Evolutionary conservation across 1,140 invertebrate genomes (phyloP).

Genomic region (Proctacanthus coquilletti): DNA sequence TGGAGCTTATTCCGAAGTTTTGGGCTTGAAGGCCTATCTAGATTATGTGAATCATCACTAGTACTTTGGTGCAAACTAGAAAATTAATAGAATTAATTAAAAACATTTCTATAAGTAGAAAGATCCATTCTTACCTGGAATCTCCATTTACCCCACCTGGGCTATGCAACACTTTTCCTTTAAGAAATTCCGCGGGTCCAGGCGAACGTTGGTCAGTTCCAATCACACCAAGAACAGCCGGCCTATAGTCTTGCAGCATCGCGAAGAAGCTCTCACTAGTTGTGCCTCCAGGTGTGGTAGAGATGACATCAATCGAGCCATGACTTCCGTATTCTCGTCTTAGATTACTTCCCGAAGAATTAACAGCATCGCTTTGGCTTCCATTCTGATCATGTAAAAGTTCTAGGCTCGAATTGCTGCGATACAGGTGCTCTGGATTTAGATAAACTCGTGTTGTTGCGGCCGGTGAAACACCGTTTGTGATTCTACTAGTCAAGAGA

Average conservation of each 20-base stretch:
- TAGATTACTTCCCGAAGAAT: slow-evolving; percentile 28
- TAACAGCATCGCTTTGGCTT: slow-evolving; percentile 22
- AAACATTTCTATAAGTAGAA: not conserved
- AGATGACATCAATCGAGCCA: slow-evolving; percentile 18
- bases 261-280: slow-evolving; percentile 55
- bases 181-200: slow-evolving; percentile 43
- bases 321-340: slow-evolving; percentile 43
- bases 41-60: not conserved
- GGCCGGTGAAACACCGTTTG: slow-evolving; percentile 6
- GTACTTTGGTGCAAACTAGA: slow-evolving; percentile 1
- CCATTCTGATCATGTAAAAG: slow-evolving; percentile 29
- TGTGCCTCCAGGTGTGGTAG: not conserved
- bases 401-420: slow-evolving; percentile 44
- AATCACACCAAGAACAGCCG: slow-evolving; percentile 32
- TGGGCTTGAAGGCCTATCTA: slow-evolving; percentile 39
- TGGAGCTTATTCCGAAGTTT: slow-evolving; percentile 58
- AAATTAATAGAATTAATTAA: slow-evolving; percentile 17
- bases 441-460: slow-evolving; percentile 8
- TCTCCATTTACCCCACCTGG: not conserved
- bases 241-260: slow-evolving; percentile 62
- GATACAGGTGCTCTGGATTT: slow-evolving; percentile 33
- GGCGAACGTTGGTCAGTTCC: slow-evolving; percentile 45
- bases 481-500: slow-evolving; percentile 18
- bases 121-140: not conserved
- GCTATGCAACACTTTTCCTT: slow-evolving; percentile 26